These are phyloP conservation scores for Cavia aperea DNA, from an alignment of 2,113 vertebrate genomes.

Conservation along the genomic window DNA sequence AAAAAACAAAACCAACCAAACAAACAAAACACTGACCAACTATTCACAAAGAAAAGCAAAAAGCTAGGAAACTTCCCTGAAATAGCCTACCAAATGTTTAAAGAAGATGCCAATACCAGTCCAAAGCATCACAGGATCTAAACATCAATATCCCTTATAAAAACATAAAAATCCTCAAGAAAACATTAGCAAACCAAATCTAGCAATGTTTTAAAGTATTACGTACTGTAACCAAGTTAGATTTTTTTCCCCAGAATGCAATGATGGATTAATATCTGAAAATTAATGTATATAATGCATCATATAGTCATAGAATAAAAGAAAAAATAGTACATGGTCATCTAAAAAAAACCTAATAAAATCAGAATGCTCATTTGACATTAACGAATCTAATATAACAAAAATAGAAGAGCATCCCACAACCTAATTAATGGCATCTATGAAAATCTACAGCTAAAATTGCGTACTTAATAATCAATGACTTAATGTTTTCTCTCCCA, in stretches of 20 bases:
- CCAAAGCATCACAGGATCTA: not conserved
- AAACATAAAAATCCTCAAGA: slow-evolving; percentile 16
- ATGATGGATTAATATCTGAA: slow-evolving; percentile 26
- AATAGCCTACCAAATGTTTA: not conserved
- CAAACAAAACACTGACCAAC: not conserved
- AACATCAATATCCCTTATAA: not conserved
- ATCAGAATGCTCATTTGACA: not conserved
- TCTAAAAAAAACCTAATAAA: not conserved
- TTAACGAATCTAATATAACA: not conserved
- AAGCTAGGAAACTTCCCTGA: not conserved
- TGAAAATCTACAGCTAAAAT: not conserved
- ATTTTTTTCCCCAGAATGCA: not conserved
- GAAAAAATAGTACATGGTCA: not conserved
- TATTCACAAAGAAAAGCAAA: not conserved
- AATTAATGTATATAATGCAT: not conserved
- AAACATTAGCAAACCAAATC: not conserved
- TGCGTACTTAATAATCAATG: not conserved
- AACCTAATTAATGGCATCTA: not conserved
- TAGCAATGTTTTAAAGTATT: not conserved
- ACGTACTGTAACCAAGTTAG: not conserved
- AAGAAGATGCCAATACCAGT: not conserved
- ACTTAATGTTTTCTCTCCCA: not conserved
- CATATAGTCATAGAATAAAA: not conserved
- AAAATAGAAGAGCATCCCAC: not conserved
- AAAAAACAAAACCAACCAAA: not conserved